phyloP scores from a whole-genome alignment of 2,888 invertebrate genomes.

The Schizotus pectinicornis region DNA sequence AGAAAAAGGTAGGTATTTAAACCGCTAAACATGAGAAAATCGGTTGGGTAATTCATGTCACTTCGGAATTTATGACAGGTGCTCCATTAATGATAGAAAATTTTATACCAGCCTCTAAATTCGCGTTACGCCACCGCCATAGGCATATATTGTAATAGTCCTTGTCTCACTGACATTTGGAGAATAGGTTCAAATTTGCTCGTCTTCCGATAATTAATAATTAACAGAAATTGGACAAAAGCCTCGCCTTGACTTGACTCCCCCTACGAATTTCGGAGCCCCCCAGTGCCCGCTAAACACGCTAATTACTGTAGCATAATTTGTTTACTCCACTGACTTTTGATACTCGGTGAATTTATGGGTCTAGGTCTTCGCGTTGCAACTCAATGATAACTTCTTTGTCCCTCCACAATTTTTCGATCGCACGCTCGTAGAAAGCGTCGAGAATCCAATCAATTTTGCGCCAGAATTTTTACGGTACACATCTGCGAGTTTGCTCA shows the following conservation, averaged over 20 bases:
- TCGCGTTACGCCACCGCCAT: not conserved
- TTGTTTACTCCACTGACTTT: not conserved
- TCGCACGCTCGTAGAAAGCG: not conserved
- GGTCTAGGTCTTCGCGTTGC: conserved; percentile 45
- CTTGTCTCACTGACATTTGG: conserved; percentile 27
- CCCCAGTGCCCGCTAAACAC: not conserved
- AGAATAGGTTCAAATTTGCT: not conserved
- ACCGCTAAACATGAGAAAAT: no score
- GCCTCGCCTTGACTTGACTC: no score
- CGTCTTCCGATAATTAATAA: not conserved
- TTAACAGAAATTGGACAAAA: not conserved
- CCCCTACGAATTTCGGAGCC: not conserved
- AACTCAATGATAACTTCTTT: conserved; percentile 51
- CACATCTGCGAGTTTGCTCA: conserved; percentile 15
- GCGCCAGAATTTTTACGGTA: conserved; percentile 24
- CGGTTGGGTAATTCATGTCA: no score
- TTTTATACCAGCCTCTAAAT: not conserved
- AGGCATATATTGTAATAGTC: conserved; percentile 12
- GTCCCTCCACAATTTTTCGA: conserved; percentile 35
- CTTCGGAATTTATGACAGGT: no score
- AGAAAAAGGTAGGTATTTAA: no score
- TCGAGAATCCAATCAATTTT: conserved; percentile 19
- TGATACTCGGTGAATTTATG: conserved; percentile 36
- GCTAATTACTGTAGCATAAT: not conserved
- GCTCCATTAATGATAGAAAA: not conserved